Evolutionary conservation across 2,797 vertebrate species (phyloP), one percentile per base, ranked within the genome.

Genomic region (Iguana delicatissima): DNA sequence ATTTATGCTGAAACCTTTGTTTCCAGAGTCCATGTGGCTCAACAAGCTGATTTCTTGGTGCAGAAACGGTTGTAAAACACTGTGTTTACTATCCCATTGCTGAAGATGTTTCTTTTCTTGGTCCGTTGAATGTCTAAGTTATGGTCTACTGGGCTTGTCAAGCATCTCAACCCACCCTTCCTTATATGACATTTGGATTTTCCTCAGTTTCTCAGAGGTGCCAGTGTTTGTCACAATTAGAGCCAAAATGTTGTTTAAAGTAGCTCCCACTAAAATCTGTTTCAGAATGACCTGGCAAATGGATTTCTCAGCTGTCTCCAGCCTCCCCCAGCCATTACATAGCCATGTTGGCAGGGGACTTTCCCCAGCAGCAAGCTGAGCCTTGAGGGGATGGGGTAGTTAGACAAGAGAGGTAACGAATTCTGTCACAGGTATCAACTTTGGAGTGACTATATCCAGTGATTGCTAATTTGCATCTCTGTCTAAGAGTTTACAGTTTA

Each of bases 1-100:
- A 91, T 80, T 26, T 52, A 2, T 18, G 3, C 87, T 92, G 93
- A 92, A 62, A 24, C 57, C 24, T 89, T 85, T 32, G 35, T 38
- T 81, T 52, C 64, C 16, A 69, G 46, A 80, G 52, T 67, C 16
- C 26, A 80, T 57, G 57, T 14, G 42, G 57, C 32, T 42, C 84
- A 55, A 29, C 20, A 80, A 80, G 50, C 26, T 62, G 64, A 85
- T 59, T 86, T 86, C 42, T 80, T 50, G 3, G 1, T 74, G 18
- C 67, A 81, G 18, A 6, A n/a, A 57, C 22, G 13, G 64, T 16
- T 69, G 22, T 69, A 52, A 79, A 67, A 50, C 46, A 4, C 42
- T 76, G 42, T 18, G 22, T 35, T 84, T 46, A 12, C 32, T 32
- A 38, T 50, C 13, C 64, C 57, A 2, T 77, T n/a, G 12, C 69